Conservation (phyloP, 1,140 invertebrate species). For the Bradysia coprophila region DNA sequence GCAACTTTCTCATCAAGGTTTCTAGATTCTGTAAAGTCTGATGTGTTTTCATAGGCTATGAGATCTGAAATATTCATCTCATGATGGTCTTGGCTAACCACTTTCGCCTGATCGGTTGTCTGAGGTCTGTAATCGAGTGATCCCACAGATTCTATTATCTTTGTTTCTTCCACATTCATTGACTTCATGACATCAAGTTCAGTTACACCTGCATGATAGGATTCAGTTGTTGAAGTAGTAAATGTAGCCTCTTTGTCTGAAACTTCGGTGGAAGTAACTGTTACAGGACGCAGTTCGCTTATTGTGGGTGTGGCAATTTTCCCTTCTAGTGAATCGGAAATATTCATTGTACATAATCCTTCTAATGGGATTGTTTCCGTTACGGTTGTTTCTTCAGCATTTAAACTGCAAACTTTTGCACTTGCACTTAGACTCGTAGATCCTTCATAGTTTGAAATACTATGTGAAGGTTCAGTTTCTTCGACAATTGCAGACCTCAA, state of each 20-base stretch:
- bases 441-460: background rate
- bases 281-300: background rate
- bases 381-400: background rate
- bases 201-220: background rate
- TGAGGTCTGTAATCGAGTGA: background rate
- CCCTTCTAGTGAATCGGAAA: background rate
- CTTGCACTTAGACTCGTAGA: background rate
- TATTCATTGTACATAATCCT: background rate
- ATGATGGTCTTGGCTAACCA: background rate
- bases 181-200: background rate
- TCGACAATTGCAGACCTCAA: conserved; percentile 7
- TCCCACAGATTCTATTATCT: background rate
- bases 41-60: background rate
- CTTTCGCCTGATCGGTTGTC: background rate
- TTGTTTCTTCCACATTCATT: background rate
- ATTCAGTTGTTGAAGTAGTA: background rate
- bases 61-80: background rate
- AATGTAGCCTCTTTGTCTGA: background rate
- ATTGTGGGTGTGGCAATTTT: background rate
- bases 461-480: conserved; percentile 8
- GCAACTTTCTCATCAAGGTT: background rate
- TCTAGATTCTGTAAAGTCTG: background rate
- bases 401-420: background rate
- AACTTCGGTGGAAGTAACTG: background rate
- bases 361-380: background rate